Base-by-base conservation (phyloP, 2,797 vertebrate species). In the Channallabes apus region DNA sequence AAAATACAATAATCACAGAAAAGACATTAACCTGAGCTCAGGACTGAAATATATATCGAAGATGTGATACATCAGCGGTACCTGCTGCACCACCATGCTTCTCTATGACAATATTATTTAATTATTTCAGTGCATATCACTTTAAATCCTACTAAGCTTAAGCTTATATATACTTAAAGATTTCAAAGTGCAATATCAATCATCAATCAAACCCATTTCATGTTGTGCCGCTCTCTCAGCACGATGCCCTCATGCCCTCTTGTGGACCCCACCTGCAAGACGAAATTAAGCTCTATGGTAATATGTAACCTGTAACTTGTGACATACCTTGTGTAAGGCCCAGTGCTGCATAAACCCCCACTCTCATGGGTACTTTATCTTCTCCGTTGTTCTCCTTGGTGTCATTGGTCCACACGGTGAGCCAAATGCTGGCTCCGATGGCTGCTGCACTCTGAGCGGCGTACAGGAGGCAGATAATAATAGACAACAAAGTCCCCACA, bases 341-440 rank as follows among this genome's bases (percentile, higher is more conserved):
- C 90, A 99, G 92, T 1, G 96, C 91, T 0, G 97, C 97, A 0
- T 98, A 99, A 92, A 99, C 97, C 20, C 97, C 96, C 0, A 99
- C 93, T 80, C 97, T 93, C 93, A 91, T 88, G 4, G 91, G 29
- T 27, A 94, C 93, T 7, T 77, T 18, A 91, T 95, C 11, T 92
- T 91, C 75, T 94, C 92, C 5, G 2, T 27, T 35, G 93, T 96
- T 27, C 95, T 96, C 29, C 0, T 29, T 20, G 0, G 94, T 92
- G 46, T 99, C 98, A 0, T 96, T 97, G 88, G 97, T 96, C 98
- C 98, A 99, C 85, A 93, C 90, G 64, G 97, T 99, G 88, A 99
- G 97, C 98, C 98, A 99, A 90, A 99, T 89, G 0, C 97, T 98
- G 29, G 96, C 95, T 15, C 98, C 97, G 0, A 99, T 96, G 83